These are phyloP conservation scores for Copidosoma floridanum DNA, from an alignment of 1,140 invertebrate species.

Conservation along the genomic window DNA sequence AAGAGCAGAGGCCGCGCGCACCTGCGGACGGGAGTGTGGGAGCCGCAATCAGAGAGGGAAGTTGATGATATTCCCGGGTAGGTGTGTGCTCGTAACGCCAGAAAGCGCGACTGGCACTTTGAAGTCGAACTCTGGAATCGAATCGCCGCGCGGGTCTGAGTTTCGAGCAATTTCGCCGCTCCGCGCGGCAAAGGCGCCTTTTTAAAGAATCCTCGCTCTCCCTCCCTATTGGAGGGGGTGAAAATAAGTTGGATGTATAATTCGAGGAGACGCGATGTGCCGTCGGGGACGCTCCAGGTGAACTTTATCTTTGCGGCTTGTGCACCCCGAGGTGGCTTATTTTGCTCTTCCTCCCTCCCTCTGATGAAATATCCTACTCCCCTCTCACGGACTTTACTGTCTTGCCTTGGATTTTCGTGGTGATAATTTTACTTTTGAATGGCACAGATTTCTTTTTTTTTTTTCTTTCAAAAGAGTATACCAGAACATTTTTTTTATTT, in stretches of 20 bases:
- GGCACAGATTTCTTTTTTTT: too few species aligned
- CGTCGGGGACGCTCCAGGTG: conserved; percentile 23
- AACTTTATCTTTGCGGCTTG: conserved; percentile 31
- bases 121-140: conserved; percentile 21
- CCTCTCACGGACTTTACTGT: too few species aligned
- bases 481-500: too few species aligned
- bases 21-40: conserved; percentile 14
- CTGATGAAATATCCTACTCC: too few species aligned
- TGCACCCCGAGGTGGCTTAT: background rate
- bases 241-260: conserved; percentile 35
- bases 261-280: conserved; percentile 40
- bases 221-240: conserved; percentile 10
- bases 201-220: conserved; percentile 20
- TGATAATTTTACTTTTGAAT: too few species aligned
- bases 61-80: conserved; percentile 22
- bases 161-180: conserved; percentile 24
- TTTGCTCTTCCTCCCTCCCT: background rate
- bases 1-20: background rate
- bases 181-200: conserved; percentile 12
- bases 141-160: too few species aligned
- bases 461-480: too few species aligned
- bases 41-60: conserved; percentile 21
- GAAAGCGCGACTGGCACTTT: too few species aligned
- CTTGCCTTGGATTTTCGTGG: too few species aligned
- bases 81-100: too few species aligned